These are phyloP conservation scores for Gobionotothen gibberifrons DNA, from an alignment of 2,797 vertebrate genomes.

Conservation along the genomic window DNA sequence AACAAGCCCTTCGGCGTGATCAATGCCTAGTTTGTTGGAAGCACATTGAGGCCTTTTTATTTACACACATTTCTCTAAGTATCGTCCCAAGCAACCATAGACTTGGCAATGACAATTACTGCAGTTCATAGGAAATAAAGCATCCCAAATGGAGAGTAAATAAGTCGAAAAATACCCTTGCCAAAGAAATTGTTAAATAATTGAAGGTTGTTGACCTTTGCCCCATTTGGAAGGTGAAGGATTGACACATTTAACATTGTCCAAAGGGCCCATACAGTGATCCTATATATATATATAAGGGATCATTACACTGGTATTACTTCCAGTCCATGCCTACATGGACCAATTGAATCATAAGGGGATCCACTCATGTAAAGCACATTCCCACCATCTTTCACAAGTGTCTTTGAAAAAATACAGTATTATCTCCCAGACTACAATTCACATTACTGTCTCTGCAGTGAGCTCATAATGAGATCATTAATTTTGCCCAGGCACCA, in stretches of 20 bases:
- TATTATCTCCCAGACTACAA: conserved; percentile 5
- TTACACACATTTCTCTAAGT: background rate
- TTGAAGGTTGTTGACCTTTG: background rate
- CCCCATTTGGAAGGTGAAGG: background rate
- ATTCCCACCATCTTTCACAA: background rate
- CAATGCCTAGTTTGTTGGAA: background rate
- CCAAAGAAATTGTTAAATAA: background rate
- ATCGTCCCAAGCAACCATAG: background rate
- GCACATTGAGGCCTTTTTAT: background rate
- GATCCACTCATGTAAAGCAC: background rate
- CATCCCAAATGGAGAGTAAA: background rate
- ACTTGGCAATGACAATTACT: background rate
- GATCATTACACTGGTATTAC: background rate
- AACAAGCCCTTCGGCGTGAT: background rate
- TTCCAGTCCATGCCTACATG: background rate
- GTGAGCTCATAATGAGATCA: conserved; percentile 54
- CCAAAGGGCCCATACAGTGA: background rate
- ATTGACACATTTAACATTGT: background rate
- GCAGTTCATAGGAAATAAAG: background rate
- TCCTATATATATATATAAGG: background rate
- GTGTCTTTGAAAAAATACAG: conserved; percentile 1
- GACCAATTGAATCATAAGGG: background rate
- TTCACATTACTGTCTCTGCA: conserved; percentile 22
- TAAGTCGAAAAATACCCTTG: no score
- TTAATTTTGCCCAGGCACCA: conserved; percentile 46